Base-by-base conservation (phyloP, 2,113 vertebrate genomes). In the Pelecanoides urinatrix region DNA sequence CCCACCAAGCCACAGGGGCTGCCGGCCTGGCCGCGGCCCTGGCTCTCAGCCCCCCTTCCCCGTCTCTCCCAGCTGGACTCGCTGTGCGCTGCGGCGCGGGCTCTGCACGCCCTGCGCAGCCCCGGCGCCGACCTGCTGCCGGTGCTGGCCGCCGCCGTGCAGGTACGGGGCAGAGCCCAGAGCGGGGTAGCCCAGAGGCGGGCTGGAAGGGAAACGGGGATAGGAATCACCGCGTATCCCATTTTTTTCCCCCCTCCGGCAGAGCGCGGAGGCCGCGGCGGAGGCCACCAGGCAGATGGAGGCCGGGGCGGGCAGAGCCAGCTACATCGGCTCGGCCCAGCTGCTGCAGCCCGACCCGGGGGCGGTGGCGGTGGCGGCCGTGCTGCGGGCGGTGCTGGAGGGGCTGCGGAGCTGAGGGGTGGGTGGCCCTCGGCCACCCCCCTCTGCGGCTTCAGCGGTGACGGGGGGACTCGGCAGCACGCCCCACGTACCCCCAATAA, bases 281-380 rank as follows among this genome's bases (percentile, higher is more conserved):
- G 98, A 99, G 74, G 98, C 98, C 30, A 99, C 99, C 21, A 98
- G 95, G 82, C 30, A 97, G 83, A 99, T 99, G 96, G 97, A 97
- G 23, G 99, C 99, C 0, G 98, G 92, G 29, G 99, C 99, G 0
- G 99, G 99, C n/a, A 98, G 99, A 72, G 99, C 99, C 91, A 99
- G 99, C 93, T 99, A 99, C 81, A 98, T 99, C 91, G 97, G 98
- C 10, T 98, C 98, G 0, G 97, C 98, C 4, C 94, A 75, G 7
- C 96, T 99, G 70, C 98, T 98, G 14, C 98, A 98, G 94, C 99
- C 99, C 0, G 99, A 99, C 94, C 99, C 99, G 0, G 99, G 99
- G 3, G 99, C 99, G 0, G 98, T 99, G 92, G 99, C 99, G 0
- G 97, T 95, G 1, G 98, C 99, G 0, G 97, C 98, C 20, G 98